phyloP scores from a whole-genome alignment of 2,113 vertebrate species.

The Triplophysa siluroides region DNA sequence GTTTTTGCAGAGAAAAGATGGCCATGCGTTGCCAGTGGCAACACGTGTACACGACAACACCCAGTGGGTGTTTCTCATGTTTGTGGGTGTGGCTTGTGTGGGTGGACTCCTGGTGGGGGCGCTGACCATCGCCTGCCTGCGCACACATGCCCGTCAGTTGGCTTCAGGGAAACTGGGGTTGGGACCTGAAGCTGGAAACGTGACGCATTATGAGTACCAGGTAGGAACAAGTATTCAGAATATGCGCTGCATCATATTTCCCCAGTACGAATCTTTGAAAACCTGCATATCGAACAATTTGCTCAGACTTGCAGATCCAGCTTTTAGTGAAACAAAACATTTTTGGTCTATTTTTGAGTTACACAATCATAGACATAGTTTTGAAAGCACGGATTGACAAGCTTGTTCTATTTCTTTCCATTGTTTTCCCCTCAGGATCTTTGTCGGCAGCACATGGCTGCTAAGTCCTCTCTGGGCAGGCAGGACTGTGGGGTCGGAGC shows the following conservation, averaged over 20 bases:
- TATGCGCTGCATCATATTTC: background rate
- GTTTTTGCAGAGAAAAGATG: slow-evolving; percentile 70
- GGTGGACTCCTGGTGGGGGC: slow-evolving; percentile 82
- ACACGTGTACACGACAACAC: slow-evolving; percentile 69
- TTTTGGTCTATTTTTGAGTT: too few relatives aligned
- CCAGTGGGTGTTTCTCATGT: slow-evolving; percentile 83
- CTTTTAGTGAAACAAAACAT: too few relatives aligned
- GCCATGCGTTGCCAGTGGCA: slow-evolving; percentile 69
- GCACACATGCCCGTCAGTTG: slow-evolving; percentile 83
- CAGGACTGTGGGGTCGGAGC: slow-evolving; percentile 71
- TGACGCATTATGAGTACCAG: slow-evolving; percentile 94
- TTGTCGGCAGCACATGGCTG: slow-evolving; percentile 96
- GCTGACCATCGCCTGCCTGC: slow-evolving; percentile 81
- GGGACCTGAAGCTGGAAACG: slow-evolving; percentile 85
- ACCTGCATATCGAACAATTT: too few relatives aligned
- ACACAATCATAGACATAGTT: too few relatives aligned
- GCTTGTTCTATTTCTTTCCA: background rate
- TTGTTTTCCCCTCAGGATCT: slow-evolving; percentile 79
- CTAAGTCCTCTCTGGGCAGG: slow-evolving; percentile 87
- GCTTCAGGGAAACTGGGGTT: slow-evolving; percentile 88
- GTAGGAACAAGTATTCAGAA: slow-evolving; percentile 65
- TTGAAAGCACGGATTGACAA: too few relatives aligned
- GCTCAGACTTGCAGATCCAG: background rate
- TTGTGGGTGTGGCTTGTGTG: slow-evolving; percentile 85
- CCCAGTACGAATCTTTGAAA: too few relatives aligned